Conservation (phyloP, 2,888 invertebrate species). For the Acanthosepion pharaonis region DNA sequence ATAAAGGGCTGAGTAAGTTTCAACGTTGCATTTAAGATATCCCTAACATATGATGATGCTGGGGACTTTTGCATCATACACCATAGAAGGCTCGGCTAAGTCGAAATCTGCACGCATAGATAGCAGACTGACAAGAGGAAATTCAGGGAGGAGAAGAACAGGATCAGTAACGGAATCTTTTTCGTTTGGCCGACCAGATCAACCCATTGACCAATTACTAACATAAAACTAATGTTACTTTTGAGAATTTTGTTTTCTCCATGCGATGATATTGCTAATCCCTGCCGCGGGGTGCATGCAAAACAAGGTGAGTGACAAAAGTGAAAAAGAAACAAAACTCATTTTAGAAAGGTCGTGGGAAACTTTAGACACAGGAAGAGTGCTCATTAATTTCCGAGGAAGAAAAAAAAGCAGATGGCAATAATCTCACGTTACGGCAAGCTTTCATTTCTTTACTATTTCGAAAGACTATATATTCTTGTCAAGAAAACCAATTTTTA, state of each 20-base stretch:
- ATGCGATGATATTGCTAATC: background rate
- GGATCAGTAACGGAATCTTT: background rate
- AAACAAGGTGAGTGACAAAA: background rate
- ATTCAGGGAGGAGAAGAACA: background rate
- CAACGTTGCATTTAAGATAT: too few relatives aligned
- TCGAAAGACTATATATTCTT: background rate
- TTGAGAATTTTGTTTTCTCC: background rate
- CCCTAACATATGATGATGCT: too few relatives aligned
- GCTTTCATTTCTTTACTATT: background rate
- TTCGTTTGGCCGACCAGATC: background rate
- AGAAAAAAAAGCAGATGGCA: background rate
- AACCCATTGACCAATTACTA: background rate
- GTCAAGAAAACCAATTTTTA: background rate
- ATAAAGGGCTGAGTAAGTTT: too few relatives aligned
- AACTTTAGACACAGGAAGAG: background rate
- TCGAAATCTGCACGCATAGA: too few relatives aligned
- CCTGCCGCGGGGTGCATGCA: background rate
- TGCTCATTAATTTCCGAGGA: background rate
- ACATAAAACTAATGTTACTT: background rate
- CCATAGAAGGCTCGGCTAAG: too few relatives aligned
- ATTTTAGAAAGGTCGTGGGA: constrained; percentile 21
- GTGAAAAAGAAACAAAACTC: background rate
- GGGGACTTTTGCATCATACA: too few relatives aligned
- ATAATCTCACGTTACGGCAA: background rate
- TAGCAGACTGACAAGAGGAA: too few relatives aligned